These are phyloP conservation scores for Ceraclea dissimilis DNA, from an alignment of 2,888 invertebrate species.

Conservation along the genomic window DNA sequence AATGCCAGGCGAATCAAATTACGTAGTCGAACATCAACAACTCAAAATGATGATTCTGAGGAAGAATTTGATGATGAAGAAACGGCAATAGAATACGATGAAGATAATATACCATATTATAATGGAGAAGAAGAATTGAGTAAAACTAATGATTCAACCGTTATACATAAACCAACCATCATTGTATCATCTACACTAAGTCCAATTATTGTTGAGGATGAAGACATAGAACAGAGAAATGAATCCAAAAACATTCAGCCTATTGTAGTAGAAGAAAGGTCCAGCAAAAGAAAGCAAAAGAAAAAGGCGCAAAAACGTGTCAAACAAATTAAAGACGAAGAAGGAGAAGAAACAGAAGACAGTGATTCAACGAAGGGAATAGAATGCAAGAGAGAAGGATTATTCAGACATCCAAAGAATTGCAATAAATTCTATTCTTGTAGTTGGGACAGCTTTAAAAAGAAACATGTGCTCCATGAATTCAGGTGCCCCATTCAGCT, in stretches of 20 bases:
- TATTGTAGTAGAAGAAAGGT: background rate
- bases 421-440: slow-evolving; percentile 80
- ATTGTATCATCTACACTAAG: slow-evolving; percentile 38
- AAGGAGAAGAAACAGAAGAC: slow-evolving; percentile 52
- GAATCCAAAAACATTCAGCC: background rate
- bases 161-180: slow-evolving; percentile 31
- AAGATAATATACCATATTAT: slow-evolving; percentile 33
- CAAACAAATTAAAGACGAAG: slow-evolving; percentile 52
- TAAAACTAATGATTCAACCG: slow-evolving; percentile 28
- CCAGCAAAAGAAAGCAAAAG: slow-evolving; percentile 20
- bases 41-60: slow-evolving; percentile 23
- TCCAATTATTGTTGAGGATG: slow-evolving; percentile 28
- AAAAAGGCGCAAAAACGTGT: slow-evolving; percentile 31
- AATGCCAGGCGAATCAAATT: slow-evolving; percentile 43
- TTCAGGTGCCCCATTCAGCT: slow-evolving; percentile 74
- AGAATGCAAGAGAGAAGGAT: slow-evolving; percentile 54
- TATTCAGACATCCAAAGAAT: slow-evolving; percentile 64
- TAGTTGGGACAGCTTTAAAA: slow-evolving; percentile 71
- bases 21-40: slow-evolving; percentile 29
- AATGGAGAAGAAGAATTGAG: too few relatives aligned
- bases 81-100: slow-evolving; percentile 33
- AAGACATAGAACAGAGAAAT: background rate
- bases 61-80: slow-evolving; percentile 33
- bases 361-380: slow-evolving; percentile 54
- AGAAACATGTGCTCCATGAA: slow-evolving; percentile 64